Evolutionary conservation across 2,888 invertebrate genomes (phyloP), one percentile per base, ranked within the genome.

Genomic region (Diploptera punctata): DNA sequence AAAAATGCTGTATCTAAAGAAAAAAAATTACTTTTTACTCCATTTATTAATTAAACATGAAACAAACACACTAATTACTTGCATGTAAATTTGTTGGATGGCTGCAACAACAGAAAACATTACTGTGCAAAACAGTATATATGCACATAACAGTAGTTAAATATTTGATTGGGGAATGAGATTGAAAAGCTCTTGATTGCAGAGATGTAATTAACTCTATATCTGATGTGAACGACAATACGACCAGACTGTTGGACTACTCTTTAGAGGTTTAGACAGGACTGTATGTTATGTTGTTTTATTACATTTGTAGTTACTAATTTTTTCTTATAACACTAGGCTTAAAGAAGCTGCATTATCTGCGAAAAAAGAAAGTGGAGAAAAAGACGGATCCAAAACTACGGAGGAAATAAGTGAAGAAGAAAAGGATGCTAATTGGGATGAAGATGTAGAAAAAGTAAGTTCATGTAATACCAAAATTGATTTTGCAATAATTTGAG

Each of bases 371-470:
- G 70, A 70, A 19, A 60, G 31, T 18, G 29, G 24, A 16, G 62
- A 29, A 1, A 68, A 72, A 43, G 68, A 62, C 62, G 47, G 67
- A 19, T 24, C 26, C 5, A 70, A 75, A 47, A 67, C 67, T 1
- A 72, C 72, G n/a, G 73, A 75, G 44, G 75, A 75, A 21, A 70
- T 60, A 10, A 70, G 69, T 57, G 73, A 73, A 16, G 73, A 73
- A 19, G 69, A 71, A 18, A 73, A 75, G 24, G 74, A 68, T 47
- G 74, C 69, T 29, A 71, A 73, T 38, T 74, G 74, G 74, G 74
- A 73, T 54, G 73, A 73, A 54, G 74, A 62, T 13, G 54, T 29
- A 38, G 54, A 70, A 43, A 72, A 72, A 43, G 72, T 67, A 47
- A 29, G 62, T 43, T 16, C n/a, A n/a, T n/a, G n/a, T n/a, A n/a